Base-by-base conservation (phyloP, 1,140 invertebrate genomes). In the Brevipalpus yothersi region DNA sequence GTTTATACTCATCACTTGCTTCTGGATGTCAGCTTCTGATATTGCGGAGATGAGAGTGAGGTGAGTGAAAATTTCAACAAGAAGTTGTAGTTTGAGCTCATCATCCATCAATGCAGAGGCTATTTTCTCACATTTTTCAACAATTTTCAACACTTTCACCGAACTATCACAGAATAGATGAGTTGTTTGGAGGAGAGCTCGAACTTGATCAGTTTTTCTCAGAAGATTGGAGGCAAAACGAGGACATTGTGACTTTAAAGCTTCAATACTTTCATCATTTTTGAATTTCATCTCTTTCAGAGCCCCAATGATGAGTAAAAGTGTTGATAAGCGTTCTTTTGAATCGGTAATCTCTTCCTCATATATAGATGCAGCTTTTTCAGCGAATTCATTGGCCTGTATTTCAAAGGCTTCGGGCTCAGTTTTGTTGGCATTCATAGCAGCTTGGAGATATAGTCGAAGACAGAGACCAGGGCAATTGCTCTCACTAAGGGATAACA, bases 311-410 rank as follows among this genome's bases (percentile, higher is more conserved):
- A 98, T 90, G 1, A 97, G 74, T 0, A 88, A 91, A 53, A 99
- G 91, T 17, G 91, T 91, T 1, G 90, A 84, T 53, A 97, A 72
- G 70, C 98, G 93, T 40, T 91, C 87, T 70, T 95, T 94, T 54
- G 88, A 93, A 68, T 98, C 94, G 9, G 86, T 89, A 65, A 98
- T 94, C 73, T 98, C 94, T 70, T 99, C 94, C 71, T 98, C 94
- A 67, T 97, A 97, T 56, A 99, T 74, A 0, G 90, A 90, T 72
- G 98, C 96, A 0, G 90, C 90, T 77, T 83, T 64, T 31, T 67
- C 67, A 39, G 59, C 45, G 68, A 94, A 99, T 72, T 99, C 94
- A 72, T 99, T 98, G 0, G 92, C 90, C 0, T 97, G 83, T 45
- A 89, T 87, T 73, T 96, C 91, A 69, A 89, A 84, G 69, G 92